Percentiles rank a stretch among this genome's conserved stretches.
Evolutionary conservation across 2,113 vertebrate species (phyloP).

Genomic region (Sphyrna mokarran): DNA sequence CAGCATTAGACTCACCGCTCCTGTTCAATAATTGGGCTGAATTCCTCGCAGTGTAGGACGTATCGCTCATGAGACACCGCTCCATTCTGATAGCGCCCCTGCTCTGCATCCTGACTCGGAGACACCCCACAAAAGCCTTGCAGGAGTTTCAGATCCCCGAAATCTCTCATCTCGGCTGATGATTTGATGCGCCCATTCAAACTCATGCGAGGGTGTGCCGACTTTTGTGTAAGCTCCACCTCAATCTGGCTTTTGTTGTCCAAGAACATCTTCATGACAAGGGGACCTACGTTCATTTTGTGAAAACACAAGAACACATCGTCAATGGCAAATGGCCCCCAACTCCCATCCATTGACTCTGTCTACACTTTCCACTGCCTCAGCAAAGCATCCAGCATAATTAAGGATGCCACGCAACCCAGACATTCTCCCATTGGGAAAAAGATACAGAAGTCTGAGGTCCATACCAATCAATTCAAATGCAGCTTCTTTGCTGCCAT

Average conservation of each 20-base stretch:
- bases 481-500: too few species aligned
- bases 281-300: background rate
- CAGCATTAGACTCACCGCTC: background rate
- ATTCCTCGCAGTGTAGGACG: slow-evolving; percentile 51
- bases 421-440: too few species aligned
- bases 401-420: too few species aligned
- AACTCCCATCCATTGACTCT: too few species aligned
- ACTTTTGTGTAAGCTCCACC: slow-evolving; percentile 64
- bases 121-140: slow-evolving; percentile 64
- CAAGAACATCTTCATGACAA: slow-evolving; percentile 60
- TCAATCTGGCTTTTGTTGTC: slow-evolving; percentile 71
- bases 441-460: too few species aligned
- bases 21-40: slow-evolving; percentile 49
- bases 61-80: slow-evolving; percentile 48
- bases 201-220: slow-evolving; percentile 48
- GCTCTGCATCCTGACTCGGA: slow-evolving; percentile 53
- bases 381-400: too few species aligned
- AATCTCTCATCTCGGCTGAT: slow-evolving; percentile 54
- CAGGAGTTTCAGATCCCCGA: slow-evolving; percentile 64
- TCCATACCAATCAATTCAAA: too few species aligned
- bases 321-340: background rate
- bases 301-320: background rate
- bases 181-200: slow-evolving; percentile 49
- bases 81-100: slow-evolving; percentile 53
- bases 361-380: too few species aligned